Evolutionary conservation across 2,113 vertebrate genomes (phyloP), one percentile per base, ranked within the genome.

Genomic region (Saccopteryx bilineata): DNA sequence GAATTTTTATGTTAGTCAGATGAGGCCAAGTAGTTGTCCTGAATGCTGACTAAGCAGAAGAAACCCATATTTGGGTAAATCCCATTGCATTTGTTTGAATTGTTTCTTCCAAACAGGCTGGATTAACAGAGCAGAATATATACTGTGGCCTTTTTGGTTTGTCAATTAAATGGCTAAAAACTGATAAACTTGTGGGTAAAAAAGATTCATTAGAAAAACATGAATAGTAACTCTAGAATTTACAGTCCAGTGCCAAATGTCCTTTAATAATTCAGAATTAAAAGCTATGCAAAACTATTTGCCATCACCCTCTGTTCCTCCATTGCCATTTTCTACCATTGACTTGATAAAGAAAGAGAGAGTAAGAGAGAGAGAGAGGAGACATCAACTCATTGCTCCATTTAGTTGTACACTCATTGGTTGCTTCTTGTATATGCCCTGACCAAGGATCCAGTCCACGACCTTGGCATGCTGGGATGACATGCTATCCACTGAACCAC

Each of bases 181-280:
- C 60, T 85, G 17, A 87, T n/a, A 31, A 58, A 75, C 5, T 17
- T 87, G 14, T 9, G 9, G 46, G 75, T 63, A 71, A 92, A 14
- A 94, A 86, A 91, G 28, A 76, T 89, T 5, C 26, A 79, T 84
- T 87, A 89, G 74, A 58, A 82, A 93, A 93, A 46, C 7, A 68
- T 66, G 72, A 72, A 46, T n/a, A 61, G 21, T 33, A 92, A 88
- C 31, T 96, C 56, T 65, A 61, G 63, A 86, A 76, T 83, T 93
- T 76, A 65, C 0, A 91, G 39, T 54, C 9, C 12, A 81, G 5
- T 66, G 46, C 2, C 60, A 90, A 68, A 94, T 28, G 2, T 18
- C 26, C 14, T 50, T 33, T 50, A 72, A 72, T 50, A 72, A 87
- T 74, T 93, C 33, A 65, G 21, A 61, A 84, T 76, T 95, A 66